Percentiles rank a stretch among this genome's conserved stretches.
Conservation (phyloP, 2,888 invertebrate genomes). For the Spicauda simplicius region DNA sequence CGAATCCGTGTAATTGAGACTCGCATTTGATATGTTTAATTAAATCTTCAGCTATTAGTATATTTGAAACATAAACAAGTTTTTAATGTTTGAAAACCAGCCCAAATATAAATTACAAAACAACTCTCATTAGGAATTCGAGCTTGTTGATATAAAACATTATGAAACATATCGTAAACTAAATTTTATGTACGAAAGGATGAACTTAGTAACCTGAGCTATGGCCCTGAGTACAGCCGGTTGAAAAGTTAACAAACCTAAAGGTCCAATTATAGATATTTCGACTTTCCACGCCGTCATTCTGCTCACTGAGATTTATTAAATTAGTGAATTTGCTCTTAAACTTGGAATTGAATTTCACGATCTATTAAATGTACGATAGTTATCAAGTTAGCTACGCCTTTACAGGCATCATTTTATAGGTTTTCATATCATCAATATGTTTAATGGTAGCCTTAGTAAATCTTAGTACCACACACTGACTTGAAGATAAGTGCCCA, state of each 20-base stretch:
- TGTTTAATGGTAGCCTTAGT: too few relatives aligned
- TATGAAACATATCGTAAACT: constrained; percentile 20
- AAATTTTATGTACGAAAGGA: constrained; percentile 22
- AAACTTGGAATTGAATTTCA: too few relatives aligned
- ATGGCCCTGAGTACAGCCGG: neutral
- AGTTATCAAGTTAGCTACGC: too few relatives aligned
- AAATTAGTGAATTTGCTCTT: too few relatives aligned
- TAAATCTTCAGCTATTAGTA: constrained; percentile 24
- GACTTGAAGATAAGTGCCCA: neutral
- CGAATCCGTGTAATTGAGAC: constrained; percentile 20
- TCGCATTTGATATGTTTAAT: constrained; percentile 21
- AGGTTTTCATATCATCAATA: too few relatives aligned
- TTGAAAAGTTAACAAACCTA: neutral
- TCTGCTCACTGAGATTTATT: too few relatives aligned
- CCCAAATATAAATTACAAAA: constrained; percentile 21
- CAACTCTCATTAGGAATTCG: constrained; percentile 20
- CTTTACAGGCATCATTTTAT: too few relatives aligned
- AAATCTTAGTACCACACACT: constrained; percentile 2
- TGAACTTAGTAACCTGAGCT: constrained; percentile 25
- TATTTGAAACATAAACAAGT: constrained; percentile 18
- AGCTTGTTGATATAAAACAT: constrained; percentile 18
- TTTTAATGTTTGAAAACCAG: constrained; percentile 11
- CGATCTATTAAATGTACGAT: too few relatives aligned
- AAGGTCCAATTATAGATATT: constrained; percentile 5
- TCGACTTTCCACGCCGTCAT: neutral